These are phyloP conservation scores for Bambusicola thoracicus DNA, from an alignment of 2,113 vertebrate species.

Conservation along the genomic window DNA sequence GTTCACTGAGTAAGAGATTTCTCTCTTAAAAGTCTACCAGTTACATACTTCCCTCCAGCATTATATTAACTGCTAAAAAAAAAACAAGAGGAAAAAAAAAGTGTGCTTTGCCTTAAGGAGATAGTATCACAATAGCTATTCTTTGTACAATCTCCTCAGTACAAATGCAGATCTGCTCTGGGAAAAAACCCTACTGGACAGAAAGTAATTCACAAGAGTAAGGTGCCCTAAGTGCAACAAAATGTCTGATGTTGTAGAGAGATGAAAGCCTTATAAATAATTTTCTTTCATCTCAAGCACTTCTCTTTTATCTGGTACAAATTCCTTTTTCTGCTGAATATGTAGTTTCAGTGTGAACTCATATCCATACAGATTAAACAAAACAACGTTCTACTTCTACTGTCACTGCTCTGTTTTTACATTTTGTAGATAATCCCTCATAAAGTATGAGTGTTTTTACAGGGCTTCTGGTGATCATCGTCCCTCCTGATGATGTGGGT, in stretches of 20 bases:
- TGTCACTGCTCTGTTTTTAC: background rate
- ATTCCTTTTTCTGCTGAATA: background rate
- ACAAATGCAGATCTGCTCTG: background rate
- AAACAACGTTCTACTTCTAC: background rate
- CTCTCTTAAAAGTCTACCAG: background rate
- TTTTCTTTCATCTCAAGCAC: background rate
- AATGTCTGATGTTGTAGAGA: background rate
- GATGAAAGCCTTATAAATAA: conserved; percentile 8
- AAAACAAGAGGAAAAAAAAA: background rate
- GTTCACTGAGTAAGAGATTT: background rate
- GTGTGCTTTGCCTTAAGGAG: background rate
- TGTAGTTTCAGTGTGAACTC: background rate
- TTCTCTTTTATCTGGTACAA: background rate
- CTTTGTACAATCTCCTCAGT: background rate
- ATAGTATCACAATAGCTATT: background rate
- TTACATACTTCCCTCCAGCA: background rate
- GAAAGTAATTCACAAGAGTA: background rate
- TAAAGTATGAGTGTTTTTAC: background rate
- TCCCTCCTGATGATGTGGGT: background rate
- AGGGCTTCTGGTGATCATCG: background rate
- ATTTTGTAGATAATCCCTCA: background rate
- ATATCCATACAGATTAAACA: background rate
- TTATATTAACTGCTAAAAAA: background rate
- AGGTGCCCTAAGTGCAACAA: background rate
- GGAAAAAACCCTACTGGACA: background rate